These are phyloP conservation scores for Pteronura brasiliensis DNA, from an alignment of 2,113 vertebrate species.

Conservation along the genomic window DNA sequence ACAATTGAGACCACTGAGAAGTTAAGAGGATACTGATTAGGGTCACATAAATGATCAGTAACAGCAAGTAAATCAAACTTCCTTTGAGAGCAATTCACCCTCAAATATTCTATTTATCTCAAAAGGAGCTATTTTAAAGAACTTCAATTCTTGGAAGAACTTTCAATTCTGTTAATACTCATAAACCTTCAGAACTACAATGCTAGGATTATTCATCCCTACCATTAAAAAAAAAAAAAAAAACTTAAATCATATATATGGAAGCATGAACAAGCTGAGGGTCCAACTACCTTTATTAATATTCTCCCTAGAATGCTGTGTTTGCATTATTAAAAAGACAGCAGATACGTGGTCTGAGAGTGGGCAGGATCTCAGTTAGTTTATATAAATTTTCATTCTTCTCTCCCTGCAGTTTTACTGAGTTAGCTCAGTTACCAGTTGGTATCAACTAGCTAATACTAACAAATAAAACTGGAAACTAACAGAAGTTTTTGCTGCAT, in stretches of 20 bases:
- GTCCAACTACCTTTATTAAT: background rate
- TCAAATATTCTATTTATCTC: background rate
- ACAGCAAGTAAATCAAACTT: background rate
- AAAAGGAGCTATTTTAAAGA: conserved; percentile 12
- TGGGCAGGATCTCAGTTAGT: background rate
- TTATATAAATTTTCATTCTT: conserved; percentile 32
- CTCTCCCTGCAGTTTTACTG: background rate
- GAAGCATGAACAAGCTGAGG: background rate
- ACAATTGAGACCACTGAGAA: background rate
- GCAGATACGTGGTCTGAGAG: background rate
- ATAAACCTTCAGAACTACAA: background rate
- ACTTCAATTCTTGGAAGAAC: background rate
- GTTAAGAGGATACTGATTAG: background rate
- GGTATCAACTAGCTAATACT: background rate
- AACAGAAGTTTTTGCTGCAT: background rate
- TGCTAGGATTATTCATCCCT: background rate
- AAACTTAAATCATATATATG: background rate
- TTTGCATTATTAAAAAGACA: background rate
- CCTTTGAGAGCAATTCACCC: background rate
- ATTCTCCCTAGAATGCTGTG: background rate
- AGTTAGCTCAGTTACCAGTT: background rate
- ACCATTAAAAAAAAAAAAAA: background rate
- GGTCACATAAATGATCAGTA: conserved; percentile 20
- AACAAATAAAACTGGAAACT: conserved; percentile 31
- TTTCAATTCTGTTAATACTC: background rate